Evolutionary conservation across 35 echinoderm and acorn worm species (phyloP).

Genomic region (Lytechinus pictus): DNA sequence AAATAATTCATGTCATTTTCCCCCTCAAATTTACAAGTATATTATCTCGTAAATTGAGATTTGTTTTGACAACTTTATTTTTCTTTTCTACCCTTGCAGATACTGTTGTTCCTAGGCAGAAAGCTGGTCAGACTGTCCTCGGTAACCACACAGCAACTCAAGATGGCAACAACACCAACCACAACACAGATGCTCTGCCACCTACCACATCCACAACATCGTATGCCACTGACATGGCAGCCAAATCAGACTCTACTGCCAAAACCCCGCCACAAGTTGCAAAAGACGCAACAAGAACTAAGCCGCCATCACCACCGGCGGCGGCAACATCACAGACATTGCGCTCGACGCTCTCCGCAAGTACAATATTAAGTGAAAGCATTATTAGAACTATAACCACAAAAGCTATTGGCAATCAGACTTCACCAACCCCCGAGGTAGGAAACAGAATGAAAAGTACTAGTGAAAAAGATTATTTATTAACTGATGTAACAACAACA

Average conservation of each 20-base stretch:
- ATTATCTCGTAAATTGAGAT: background rate
- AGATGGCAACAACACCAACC: background rate
- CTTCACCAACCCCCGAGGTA: background rate
- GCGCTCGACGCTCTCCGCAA: background rate
- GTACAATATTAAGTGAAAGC: conserved; percentile 18
- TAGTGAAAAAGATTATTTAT: conserved; percentile 30
- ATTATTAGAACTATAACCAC: background rate
- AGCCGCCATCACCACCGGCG: background rate
- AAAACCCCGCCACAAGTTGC: background rate
- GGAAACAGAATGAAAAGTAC: background rate
- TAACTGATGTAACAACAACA: background rate
- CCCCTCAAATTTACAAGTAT: background rate
- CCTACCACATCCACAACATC: background rate
- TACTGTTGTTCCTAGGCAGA: conserved; percentile 28
- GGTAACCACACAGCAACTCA: background rate
- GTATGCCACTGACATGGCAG: background rate
- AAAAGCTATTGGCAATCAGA: conserved; percentile 35
- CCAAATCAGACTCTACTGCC: background rate
- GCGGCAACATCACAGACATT: conserved; percentile 19
- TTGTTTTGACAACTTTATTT: background rate
- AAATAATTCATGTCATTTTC: too few relatives aligned
- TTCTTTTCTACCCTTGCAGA: conserved; percentile 11
- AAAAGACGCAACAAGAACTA: background rate
- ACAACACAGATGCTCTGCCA: background rate
- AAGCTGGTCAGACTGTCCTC: background rate